Conservation (phyloP, 1,140 invertebrate genomes). For the Grapholita molesta region DNA sequence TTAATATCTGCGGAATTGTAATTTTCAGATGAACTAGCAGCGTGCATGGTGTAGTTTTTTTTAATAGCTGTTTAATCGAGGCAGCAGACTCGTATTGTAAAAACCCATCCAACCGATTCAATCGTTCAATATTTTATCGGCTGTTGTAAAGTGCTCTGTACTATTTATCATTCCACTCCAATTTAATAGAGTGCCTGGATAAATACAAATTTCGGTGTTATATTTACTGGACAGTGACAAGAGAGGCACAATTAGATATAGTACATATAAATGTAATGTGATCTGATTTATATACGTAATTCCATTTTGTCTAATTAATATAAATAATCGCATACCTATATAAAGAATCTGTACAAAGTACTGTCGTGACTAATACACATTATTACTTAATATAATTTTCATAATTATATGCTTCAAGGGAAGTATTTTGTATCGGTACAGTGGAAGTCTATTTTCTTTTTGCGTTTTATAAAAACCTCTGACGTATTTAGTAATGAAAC, state of each 20-base stretch:
- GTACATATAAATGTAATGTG: too few species aligned
- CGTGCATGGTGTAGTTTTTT: neutral
- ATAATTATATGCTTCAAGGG: too few species aligned
- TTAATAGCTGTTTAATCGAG: neutral
- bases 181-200: slow-evolving; percentile 1
- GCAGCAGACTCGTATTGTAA: neutral
- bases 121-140: neutral
- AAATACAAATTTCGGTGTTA: neutral
- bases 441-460: too few species aligned
- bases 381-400: too few species aligned
- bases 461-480: neutral
- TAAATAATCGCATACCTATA: too few species aligned
- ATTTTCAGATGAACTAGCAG: neutral
- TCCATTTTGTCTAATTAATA: too few species aligned
- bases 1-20: neutral
- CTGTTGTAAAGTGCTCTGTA: neutral
- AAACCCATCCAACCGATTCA: neutral
- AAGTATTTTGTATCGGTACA: too few species aligned
- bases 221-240: neutral
- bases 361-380: too few species aligned
- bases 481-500: neutral
- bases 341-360: too few species aligned
- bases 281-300: too few species aligned
- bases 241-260: neutral
- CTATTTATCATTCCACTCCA: neutral